Base-by-base conservation (phyloP, 2,113 vertebrate species). In the Tetraodon nigroviridis region DNA sequence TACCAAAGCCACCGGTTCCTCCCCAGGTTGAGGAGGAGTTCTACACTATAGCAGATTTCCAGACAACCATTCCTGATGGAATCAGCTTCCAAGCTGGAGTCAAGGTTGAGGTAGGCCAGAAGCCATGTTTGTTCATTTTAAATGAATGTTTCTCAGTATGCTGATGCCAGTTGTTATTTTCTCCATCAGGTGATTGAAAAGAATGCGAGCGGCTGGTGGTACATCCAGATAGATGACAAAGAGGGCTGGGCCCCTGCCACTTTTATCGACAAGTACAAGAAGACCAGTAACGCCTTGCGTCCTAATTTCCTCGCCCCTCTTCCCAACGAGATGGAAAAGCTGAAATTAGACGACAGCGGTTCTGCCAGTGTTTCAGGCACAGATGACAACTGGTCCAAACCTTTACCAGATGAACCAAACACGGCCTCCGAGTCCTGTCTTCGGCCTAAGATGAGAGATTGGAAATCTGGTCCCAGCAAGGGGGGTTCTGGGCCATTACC, bases 191-290 rank as follows among this genome's bases (percentile, higher is more conserved):
- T 99, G 64, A 95, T 99, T 10, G 97, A 99, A 80, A 99, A 98
- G 89, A 98, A 98, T 71, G 69, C 92, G 42, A 96, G 95, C 0
- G 96, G 97, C 55, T 99, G 97, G 97, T 99, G 97, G 96, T 99
- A 99, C 82, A 98, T 99, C 83, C 97, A 99, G 87, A 99, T 99
- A 1, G 95, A 98, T 4, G 95, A 97, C 10, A 95, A 95, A 75
- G 97, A 99, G 71, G 97, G 97, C 13, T 99, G 97, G 97, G 97
- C 97, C 62, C 97, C 97, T 0, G 91, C 93, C 49, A 98, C 92
- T 0, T 99, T 96, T 84, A 95, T 99, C 1, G 97, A 99, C 59
- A 99, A 98, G 75, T 98, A 98, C 81, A 99, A 99, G 90, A 99
- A 99, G 83, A 97, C 94, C 61, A 98, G 94, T 79, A 98, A 80